Base-by-base conservation (phyloP, 2,113 vertebrate species). In the Choloepus hoffmanni region DNA sequence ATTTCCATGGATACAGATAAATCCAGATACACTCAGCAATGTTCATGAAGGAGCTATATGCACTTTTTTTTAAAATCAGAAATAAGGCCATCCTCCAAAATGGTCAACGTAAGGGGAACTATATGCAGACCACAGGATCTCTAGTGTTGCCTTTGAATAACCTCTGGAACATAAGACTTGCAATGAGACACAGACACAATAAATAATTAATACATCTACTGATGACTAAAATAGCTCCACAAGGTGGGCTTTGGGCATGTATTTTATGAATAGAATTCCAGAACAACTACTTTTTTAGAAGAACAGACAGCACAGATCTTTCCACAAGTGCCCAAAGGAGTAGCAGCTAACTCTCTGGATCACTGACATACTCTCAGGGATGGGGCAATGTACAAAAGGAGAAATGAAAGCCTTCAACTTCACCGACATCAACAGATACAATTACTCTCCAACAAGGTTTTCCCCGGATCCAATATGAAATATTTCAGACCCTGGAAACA, bases 231-330 rank as follows among this genome's bases (percentile, higher is more conserved):
- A 85, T 70, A 85, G 92, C 14, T 90, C 90, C 95, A 93, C 40
- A 76, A 92, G 79, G 62, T 74, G 97, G 96, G 73, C 92, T 97
- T 97, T 78, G 93, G 89, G 65, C 30, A 23, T 45, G 96, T 95
- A 77, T 97, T 98, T 98, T 97, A 92, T 98, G 97, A 96, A 96
- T 94, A 89, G 95, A 86, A 86, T 95, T 97, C 96, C 94, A 94
- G 92, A 97, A 97, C 95, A 97, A 97, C 97, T 96, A 91, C 63
- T 96, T 96, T 96, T 92, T 96, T 48, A 72, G 77, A 90, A 67
- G 88, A 92, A 86, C 73, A 96, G 92, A 92, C 19, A 93, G 63
- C 73, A 89, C 58, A 84, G 93, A 86, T 36, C 62, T 95, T 95
- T 89, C 40, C 21, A 40, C 12, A 58, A 40, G 62, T 36, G 12